Conservation (phyloP, 2,113 vertebrate species). For the Cairina moschata region DNA sequence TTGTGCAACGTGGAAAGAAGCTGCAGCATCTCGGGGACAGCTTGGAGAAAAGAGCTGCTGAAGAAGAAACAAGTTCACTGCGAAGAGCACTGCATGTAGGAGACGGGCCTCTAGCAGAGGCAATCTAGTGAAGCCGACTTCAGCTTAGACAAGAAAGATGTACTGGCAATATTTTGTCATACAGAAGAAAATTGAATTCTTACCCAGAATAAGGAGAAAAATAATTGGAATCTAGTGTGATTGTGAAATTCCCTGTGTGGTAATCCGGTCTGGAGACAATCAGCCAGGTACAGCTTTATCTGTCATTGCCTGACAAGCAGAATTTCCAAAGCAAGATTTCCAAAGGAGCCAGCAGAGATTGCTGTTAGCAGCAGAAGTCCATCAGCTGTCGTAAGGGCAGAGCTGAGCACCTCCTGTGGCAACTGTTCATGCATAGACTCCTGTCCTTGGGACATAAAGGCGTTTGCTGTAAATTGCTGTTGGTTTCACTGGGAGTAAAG, state of each 20-base stretch:
- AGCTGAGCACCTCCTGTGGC: background rate
- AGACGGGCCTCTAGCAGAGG: conserved; percentile 3
- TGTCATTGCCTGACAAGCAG: background rate
- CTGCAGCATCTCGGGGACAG: background rate
- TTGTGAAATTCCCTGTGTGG: conserved; percentile 4
- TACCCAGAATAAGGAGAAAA: conserved; percentile 3
- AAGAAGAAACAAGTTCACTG: background rate
- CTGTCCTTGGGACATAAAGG: background rate
- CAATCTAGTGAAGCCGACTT: background rate
- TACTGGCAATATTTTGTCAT: conserved; percentile 29
- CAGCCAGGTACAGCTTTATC: background rate
- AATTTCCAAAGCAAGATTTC: background rate
- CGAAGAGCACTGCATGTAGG: background rate
- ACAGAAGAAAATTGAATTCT: conserved; percentile 41
- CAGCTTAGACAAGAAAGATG: conserved; percentile 16
- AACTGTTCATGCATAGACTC: accelerated
- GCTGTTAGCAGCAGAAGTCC: background rate
- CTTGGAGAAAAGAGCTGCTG: background rate
- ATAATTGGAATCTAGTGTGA: background rate
- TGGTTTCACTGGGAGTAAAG: background rate
- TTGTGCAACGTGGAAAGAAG: background rate
- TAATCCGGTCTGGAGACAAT: background rate
- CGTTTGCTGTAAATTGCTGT: background rate
- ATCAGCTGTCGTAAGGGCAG: accelerated
- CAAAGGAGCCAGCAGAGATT: background rate